Evolutionary conservation across 2,113 vertebrate genomes (phyloP), one percentile per base, ranked within the genome.

Genomic region (Limanda limanda): DNA sequence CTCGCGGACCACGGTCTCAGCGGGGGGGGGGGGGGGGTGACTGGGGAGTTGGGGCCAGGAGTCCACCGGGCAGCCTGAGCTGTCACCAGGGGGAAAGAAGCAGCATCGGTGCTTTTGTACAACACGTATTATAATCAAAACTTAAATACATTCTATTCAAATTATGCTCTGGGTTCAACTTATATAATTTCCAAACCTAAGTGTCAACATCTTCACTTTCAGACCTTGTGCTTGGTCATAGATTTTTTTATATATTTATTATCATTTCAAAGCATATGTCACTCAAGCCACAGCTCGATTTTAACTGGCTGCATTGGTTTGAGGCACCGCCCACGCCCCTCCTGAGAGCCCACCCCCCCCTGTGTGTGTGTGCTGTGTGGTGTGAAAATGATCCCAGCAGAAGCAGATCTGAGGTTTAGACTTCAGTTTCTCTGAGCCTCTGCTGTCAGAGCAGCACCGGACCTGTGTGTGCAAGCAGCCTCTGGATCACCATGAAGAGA

Each of bases 401-500:
- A 84, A 76, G 78, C 59, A 60, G 59, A 3, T 35, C 82, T 62
- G 78, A 71, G 24, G 71, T 74, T 79, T 63, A 86, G 71, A 81
- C 78, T 67, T 65, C 55, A 5, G 23, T 15, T 20, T 15, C 18
- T 3, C 72, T 12, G 79, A 81, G 14, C 5, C 15, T 40, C 24
- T 9, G 74, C 76, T 68, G 77, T 76, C 78, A 89, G 64, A 81
- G 6, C 56, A 0, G 62, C 31, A 6, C 52, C 3, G 66, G 56
- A 81, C 58, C 20, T 62, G 20, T 4, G 31, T 31, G 31, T 31
- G 31, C 31, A 31, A 31, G 31, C 31, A 31, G 31, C 31, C 31
- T 5, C 14, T 5, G 13, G 13, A 68, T 70, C 72, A 86, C 82
- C 77, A 96, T 97, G 96, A 99, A 98, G 93, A 92, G 97, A 69